phyloP scores from a whole-genome alignment of 2,113 vertebrate genomes.

The Gorsachius goisagi region DNA sequence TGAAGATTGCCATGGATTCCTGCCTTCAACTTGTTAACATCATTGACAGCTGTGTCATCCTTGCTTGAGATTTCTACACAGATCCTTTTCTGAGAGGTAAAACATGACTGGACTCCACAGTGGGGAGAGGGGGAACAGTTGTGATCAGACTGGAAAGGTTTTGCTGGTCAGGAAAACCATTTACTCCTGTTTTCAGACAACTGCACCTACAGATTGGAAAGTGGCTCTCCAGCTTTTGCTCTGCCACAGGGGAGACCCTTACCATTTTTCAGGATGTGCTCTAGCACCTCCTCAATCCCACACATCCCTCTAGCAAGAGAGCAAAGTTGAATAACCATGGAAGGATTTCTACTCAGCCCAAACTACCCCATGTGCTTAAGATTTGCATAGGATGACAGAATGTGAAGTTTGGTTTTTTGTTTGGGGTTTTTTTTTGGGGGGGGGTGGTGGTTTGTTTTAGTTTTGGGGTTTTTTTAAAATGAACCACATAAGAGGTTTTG shows the following conservation, averaged over 20 bases:
- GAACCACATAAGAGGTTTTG: background rate
- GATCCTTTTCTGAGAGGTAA: background rate
- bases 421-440: too few species aligned
- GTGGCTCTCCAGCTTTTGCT: background rate
- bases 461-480: background rate
- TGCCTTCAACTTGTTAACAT: background rate
- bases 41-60: background rate
- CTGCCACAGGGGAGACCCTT: background rate
- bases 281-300: background rate
- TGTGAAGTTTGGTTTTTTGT: background rate
- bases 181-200: background rate
- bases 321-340: background rate
- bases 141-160: background rate
- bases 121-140: background rate
- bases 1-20: background rate
- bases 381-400: background rate
- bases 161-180: background rate
- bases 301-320: background rate
- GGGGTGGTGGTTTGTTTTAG: too few species aligned
- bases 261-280: background rate
- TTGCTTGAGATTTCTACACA: background rate
- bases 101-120: background rate
- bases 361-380: background rate
- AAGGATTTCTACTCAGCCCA: background rate
- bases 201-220: background rate